Base-by-base conservation (phyloP, 2,888 invertebrate genomes). In the Pimpla rufipes region DNA sequence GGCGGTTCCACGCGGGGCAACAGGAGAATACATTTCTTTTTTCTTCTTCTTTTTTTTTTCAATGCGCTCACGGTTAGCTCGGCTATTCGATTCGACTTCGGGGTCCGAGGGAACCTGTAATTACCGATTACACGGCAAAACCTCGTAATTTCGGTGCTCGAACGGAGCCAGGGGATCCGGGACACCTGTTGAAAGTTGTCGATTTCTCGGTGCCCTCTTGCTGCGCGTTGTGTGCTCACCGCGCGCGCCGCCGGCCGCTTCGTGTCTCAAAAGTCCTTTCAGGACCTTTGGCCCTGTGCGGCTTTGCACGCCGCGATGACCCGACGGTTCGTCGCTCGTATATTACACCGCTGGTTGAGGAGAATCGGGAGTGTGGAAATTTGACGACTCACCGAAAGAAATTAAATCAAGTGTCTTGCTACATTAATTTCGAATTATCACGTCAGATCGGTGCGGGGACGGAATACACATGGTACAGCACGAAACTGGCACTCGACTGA, bases 91-190 rank as follows among this genome's bases (percentile, higher is more conserved):
- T 75, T 74, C 62, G 37, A 67, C 73, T 59, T 66, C 77, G 77
- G 70, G 64, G 73, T 62, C 47, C 83, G n/a, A n/a, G 68, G 85
- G 86, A 87, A 88, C 89, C 88, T 87, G 85, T 91, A 92, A 92
- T 92, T 92, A 92, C 87, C 89, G 90, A 91, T 91, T 90, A 91
- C 88, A 86, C 84, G 87, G 68, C 75, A 82, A 85, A 87, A 85
- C 87, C 88, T 88, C 73, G 84, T 89, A 87, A 90, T 88, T 89
- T 86, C 73, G 68, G 79, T 57, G 52, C 29, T 83, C 73, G 62
- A 79, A 79, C 52, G 66, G 66, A 71, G 40, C 73, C 55, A 37
- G 29, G 67, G 55, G 64, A 57, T 50, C 50, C 70, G 64, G 67
- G 78, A 86, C 85, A 86, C 84, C 86, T 86, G 86, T 86, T 86